Evolutionary conservation across 2,888 invertebrate genomes (phyloP).

Genomic region (Tricholauxania praeusta): DNA sequence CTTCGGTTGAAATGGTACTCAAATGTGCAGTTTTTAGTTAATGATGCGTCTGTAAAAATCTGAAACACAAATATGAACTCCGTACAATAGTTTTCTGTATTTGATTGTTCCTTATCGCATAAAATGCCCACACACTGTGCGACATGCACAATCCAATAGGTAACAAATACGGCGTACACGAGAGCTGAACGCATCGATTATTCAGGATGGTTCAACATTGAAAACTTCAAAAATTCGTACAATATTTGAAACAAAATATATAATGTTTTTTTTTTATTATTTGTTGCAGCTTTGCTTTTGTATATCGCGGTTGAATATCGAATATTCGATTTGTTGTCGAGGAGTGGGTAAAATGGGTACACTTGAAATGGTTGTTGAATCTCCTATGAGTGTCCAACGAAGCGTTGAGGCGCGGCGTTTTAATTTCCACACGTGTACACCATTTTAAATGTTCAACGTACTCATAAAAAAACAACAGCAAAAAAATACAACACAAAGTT

Average conservation of each 20-base stretch:
- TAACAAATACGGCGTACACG: too few relatives aligned
- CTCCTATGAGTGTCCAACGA: slow-evolving; percentile 13
- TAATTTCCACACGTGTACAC: slow-evolving; percentile 20
- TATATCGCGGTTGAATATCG: neutral
- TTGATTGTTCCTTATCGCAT: too few relatives aligned
- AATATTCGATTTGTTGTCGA: neutral
- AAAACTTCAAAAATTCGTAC: slow-evolving; percentile 28
- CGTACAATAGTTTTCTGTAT: too few relatives aligned
- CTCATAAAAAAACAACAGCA: slow-evolving; percentile 41
- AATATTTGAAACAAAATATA: neutral
- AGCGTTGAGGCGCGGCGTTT: slow-evolving; percentile 30
- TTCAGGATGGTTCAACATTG: slow-evolving; percentile 44
- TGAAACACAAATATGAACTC: too few relatives aligned
- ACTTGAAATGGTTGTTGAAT: slow-evolving; percentile 46
- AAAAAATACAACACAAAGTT: slow-evolving; percentile 38
- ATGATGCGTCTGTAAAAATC: too few relatives aligned
- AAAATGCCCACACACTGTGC: too few relatives aligned
- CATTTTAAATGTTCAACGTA: neutral
- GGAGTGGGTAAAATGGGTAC: neutral
- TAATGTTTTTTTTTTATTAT: slow-evolving; percentile 13
- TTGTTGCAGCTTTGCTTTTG: slow-evolving; percentile 11
- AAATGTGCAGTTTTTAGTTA: too few relatives aligned
- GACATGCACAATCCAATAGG: too few relatives aligned
- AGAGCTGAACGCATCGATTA: slow-evolving; percentile 9
- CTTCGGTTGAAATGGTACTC: too few relatives aligned